Base-by-base conservation (phyloP, 2,888 invertebrate species). In the Amiota communis region DNA sequence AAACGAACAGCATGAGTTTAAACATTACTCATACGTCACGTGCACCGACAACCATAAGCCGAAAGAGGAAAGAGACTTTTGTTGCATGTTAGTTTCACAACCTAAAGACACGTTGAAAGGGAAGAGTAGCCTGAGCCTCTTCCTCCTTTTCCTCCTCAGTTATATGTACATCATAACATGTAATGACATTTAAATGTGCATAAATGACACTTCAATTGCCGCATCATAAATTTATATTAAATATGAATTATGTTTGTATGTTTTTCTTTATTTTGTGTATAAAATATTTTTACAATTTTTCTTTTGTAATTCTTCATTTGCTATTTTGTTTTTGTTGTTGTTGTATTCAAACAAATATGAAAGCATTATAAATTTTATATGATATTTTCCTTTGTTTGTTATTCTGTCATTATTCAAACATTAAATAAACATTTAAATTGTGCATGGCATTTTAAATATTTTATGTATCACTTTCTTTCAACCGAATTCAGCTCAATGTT, bases 181-280 rank as follows among this genome's bases (percentile, higher is more conserved):
- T 79, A 77, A 79, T 79, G 49, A 68, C 77, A 74, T 75, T 77
- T 67, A 71, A 71, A 77, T 78, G 71, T 56, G 70, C 36, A 61
- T 49, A 17, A 71, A 75, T 80, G 77, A 72, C 67, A 61, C 56
- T 75, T 70, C 47, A 78, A 75, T 75, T 65, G 59, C 61, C 49
- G 23, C 36, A 71, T 73, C 74, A 76, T 75, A 72, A 80, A 79
- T 77, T 70, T 51, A 59, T 61, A 72, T 68, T 68, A 68, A 68
- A 72, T 68, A 61, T 71, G 56, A 53, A 77, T 71, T 59, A 36
- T 36, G 36, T 36, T 36, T 36, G 36, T 36, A 36, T 36, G 36
- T 36, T 36, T 36, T 36, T 36, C 8, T 36, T 36, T 36, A 6
- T 36, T 36, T 36, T 36, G 36, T 6, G 8, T 36, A 36, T 36